These are phyloP conservation scores for Rynchops niger DNA, from an alignment of 2,113 vertebrate species.

Conservation along the genomic window DNA sequence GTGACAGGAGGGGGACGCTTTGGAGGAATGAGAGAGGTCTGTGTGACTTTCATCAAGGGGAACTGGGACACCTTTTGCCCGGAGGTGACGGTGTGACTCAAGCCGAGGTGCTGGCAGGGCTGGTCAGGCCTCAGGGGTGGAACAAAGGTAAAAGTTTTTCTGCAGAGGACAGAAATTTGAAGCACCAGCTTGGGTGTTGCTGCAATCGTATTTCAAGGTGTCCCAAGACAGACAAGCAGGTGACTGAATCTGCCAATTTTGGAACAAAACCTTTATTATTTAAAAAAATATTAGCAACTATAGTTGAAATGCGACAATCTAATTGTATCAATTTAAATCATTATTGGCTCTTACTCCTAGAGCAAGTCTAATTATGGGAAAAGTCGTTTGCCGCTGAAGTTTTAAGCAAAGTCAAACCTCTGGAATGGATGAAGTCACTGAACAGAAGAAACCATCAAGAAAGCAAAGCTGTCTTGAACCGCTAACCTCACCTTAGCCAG, in stretches of 20 bases:
- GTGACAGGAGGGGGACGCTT: neutral
- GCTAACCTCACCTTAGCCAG: neutral
- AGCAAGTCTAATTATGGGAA: neutral
- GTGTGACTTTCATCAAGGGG: neutral
- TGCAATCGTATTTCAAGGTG: neutral
- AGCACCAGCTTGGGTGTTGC: neutral
- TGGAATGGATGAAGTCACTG: neutral
- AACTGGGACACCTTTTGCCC: neutral
- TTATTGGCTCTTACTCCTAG: neutral
- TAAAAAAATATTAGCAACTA: neutral
- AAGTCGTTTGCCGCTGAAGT: neutral
- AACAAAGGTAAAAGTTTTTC: neutral
- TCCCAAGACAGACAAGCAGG: neutral
- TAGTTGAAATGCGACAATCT: neutral
- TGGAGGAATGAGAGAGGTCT: neutral
- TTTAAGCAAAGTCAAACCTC: neutral
- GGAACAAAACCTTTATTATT: neutral
- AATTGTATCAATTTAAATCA: neutral
- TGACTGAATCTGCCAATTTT: neutral
- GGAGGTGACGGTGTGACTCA: neutral
- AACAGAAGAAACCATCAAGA: neutral
- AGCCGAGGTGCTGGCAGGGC: fast-evolving
- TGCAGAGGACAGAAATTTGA: neutral
- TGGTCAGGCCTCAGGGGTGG: neutral
- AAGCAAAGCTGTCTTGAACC: neutral